phyloP scores from a whole-genome alignment of 2,797 vertebrate genomes.

The Clamator glandarius region DNA sequence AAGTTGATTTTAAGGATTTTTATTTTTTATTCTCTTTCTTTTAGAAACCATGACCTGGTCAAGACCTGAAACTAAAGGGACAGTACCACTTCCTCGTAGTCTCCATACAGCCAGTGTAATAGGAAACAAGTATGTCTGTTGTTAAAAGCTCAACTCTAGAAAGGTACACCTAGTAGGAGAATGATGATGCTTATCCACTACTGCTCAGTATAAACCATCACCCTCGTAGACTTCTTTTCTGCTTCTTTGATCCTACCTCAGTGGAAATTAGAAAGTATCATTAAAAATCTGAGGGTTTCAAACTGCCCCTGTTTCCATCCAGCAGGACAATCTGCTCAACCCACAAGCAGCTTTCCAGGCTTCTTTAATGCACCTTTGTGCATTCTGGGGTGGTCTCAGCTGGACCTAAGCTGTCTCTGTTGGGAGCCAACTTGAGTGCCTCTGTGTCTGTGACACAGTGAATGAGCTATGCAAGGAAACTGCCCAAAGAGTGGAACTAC shows the following conservation, averaged over 20 bases:
- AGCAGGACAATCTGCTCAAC: neutral
- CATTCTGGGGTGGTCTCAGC: neutral
- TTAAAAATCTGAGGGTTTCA: neutral
- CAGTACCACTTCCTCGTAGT: constrained; percentile 89
- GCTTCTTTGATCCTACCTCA: neutral
- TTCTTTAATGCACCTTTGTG: neutral
- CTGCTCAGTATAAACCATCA: constrained; percentile 41
- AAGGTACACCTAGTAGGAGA: constrained; percentile 77
- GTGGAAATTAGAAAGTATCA: neutral
- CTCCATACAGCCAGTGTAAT: constrained; percentile 94
- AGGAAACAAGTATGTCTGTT: constrained; percentile 90
- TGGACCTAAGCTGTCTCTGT: neutral
- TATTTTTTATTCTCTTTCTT: constrained; percentile 52
- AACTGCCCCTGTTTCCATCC: neutral
- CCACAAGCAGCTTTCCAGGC: neutral
- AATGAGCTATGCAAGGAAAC: neutral
- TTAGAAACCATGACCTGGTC: constrained; percentile 94
- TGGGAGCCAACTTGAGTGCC: neutral
- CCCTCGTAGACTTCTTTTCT: constrained; percentile 5
- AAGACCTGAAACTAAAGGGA: constrained; percentile 85
- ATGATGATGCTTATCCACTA: constrained; percentile 45
- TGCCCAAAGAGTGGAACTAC: neutral
- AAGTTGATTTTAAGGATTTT: neutral
- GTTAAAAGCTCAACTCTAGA: constrained; percentile 70
- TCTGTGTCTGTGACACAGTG: neutral